A percentile compares a stretch with the other conserved stretches of the same genome.
These are phyloP conservation scores for Pogonophryne albipinna DNA, from an alignment of 2,797 vertebrate species.

Conservation along the genomic window DNA sequence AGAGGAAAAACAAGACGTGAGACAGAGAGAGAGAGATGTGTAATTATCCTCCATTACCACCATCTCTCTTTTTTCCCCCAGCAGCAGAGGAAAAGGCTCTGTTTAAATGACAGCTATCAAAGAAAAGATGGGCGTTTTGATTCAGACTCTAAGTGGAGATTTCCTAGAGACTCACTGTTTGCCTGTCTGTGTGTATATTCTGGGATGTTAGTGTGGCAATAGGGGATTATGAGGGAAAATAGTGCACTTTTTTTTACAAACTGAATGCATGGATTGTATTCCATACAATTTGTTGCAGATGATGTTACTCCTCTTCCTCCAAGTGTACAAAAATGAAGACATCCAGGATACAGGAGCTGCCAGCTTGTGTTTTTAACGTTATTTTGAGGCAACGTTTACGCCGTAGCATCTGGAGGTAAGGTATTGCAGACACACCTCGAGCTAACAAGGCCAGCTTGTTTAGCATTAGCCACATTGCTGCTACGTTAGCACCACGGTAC, in stretches of 20 bases:
- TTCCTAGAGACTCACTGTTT: slow-evolving; percentile 51
- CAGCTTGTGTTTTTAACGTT: no score
- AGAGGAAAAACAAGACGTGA: slow-evolving; percentile 63
- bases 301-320: no score
- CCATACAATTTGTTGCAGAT: no score
- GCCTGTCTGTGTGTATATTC: slow-evolving; percentile 12
- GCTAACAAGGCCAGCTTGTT: no score
- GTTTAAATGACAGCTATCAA: slow-evolving; percentile 90
- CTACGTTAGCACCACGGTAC: no score
- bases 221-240: slow-evolving; percentile 9
- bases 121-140: slow-evolving; percentile 85
- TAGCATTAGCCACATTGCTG: no score
- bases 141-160: slow-evolving; percentile 57
- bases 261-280: background rate
- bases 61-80: slow-evolving; percentile 91
- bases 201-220: background rate
- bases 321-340: no score
- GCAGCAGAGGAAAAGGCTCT: slow-evolving; percentile 90
- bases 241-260: background rate
- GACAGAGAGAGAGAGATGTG: slow-evolving; percentile 60
- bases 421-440: no score
- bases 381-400: no score
- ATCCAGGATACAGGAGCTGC: no score
- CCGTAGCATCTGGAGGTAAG: no score
- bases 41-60: slow-evolving; percentile 98